Evolutionary conservation across 2,797 vertebrate species (phyloP).

Genomic region (Enteromius anoplus): DNA sequence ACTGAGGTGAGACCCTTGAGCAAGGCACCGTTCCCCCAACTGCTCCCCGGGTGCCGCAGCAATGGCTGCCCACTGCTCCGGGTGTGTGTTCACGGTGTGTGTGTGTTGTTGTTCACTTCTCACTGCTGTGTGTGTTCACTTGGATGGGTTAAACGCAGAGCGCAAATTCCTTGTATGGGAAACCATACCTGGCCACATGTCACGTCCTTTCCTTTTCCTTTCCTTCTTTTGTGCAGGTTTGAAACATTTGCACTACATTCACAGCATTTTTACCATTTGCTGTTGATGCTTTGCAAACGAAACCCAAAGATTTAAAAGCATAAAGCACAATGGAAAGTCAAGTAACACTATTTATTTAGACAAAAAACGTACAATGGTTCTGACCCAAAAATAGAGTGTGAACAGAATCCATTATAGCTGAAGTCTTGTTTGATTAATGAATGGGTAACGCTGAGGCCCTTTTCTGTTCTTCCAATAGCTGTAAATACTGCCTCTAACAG

Average conservation of each 20-base stretch:
- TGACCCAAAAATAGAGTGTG: not conserved
- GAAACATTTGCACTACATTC: not conserved
- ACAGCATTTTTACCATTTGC: not conserved
- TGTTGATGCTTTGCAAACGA: not conserved
- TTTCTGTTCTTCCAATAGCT: not conserved
- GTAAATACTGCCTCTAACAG: not conserved
- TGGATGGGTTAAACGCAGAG: too few relatives aligned
- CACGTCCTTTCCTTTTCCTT: too few relatives aligned
- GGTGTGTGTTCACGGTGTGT: too few relatives aligned
- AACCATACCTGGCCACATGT: too few relatives aligned
- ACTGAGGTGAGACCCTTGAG: too few relatives aligned
- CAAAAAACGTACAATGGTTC: not conserved
- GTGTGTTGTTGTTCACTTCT: too few relatives aligned
- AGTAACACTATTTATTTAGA: not conserved
- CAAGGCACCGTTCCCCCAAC: too few relatives aligned
- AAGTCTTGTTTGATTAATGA: not conserved
- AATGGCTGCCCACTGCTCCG: too few relatives aligned
- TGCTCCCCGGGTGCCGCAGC: too few relatives aligned
- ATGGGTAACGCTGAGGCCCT: not conserved
- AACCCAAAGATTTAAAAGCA: not conserved
- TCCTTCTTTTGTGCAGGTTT: not conserved
- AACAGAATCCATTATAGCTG: not conserved
- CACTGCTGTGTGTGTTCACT: too few relatives aligned
- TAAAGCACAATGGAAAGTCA: not conserved
- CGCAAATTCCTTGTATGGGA: too few relatives aligned